Base-by-base conservation (phyloP, 1,140 invertebrate genomes). In the Platyscapa corneri region DNA sequence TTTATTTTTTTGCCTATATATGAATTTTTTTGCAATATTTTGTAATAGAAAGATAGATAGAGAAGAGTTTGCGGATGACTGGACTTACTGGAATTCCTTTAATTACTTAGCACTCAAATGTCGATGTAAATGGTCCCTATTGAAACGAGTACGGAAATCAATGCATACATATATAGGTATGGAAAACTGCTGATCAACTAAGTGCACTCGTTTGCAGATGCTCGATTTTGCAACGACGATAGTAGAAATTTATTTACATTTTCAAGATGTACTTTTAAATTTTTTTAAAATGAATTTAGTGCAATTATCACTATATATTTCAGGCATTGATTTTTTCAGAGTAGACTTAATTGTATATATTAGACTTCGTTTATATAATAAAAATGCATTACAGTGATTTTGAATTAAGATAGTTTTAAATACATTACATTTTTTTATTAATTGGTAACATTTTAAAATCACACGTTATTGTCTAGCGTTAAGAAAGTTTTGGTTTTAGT, bases 21-120 rank as follows among this genome's bases (percentile, higher is more conserved):
- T n/a, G n/a, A n/a, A n/a, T n/a, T n/a, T n/a, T n/a, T n/a, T n/a
- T n/a, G n/a, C n/a, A n/a, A n/a, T n/a, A n/a, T n/a, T n/a, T n/a
- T n/a, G n/a, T n/a, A n/a, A 10, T 0, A 20, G 42, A 49, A 30
- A 32, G 42, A 49, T 75, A n/a, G 74, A 12, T 49, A 42, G 39
- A 6, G 23, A 42, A 74, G 70, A 74, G 70, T 23, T 74, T 74
- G 74, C 27, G 23, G 74, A 75, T 46, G 39, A 75, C 42, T 49
- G 3, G 74, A 46, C 39, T 49, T 49, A 27, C 37, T 65, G n/a
- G 78, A 56, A 89, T 88, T 83, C 88, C 87, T 90, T 90, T 90
- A 90, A 90, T 90, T 90, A 88, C 90, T 89, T 87, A 90, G 90
- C 90, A 89, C 89, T 90, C 87, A 80, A 89, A 86, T 83, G 82